A percentile compares a stretch with the other conserved stretches of the same genome.
phyloP scores from a whole-genome alignment of 2,797 vertebrate species.

The Moxostoma hubbsi region DNA sequence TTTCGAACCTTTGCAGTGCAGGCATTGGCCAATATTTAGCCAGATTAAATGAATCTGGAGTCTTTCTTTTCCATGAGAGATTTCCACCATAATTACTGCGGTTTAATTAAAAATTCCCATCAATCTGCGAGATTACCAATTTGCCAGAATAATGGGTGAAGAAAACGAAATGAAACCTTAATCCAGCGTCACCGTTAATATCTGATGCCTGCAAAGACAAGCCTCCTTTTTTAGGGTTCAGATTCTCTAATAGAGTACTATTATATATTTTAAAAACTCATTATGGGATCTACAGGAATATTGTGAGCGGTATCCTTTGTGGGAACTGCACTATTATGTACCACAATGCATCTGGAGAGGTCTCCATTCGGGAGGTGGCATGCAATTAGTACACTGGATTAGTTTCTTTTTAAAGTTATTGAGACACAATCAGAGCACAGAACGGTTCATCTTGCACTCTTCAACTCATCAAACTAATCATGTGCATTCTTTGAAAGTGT shows the following conservation, averaged over 20 bases:
- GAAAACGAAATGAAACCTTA: constrained; percentile 76
- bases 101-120: constrained; percentile 85
- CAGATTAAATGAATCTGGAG: constrained; percentile 78
- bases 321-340: constrained; percentile 24
- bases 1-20: constrained; percentile 40
- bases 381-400: constrained; percentile 82
- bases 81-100: constrained; percentile 76
- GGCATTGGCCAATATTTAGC: constrained; percentile 75
- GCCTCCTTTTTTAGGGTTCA: constrained; percentile 63
- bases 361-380: constrained; percentile 76
- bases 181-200: constrained; percentile 68
- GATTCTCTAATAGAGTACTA: constrained; percentile 75
- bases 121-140: constrained; percentile 74
- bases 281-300: constrained; percentile 67
- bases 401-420: constrained; percentile 81
- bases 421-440: constrained; percentile 75
- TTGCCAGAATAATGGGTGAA: constrained; percentile 74
- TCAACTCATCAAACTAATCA: constrained; percentile 64
- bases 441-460: constrained; percentile 60
- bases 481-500: constrained; percentile 69
- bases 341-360: constrained; percentile 54
- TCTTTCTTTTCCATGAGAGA: constrained; percentile 71
- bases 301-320: constrained; percentile 28
- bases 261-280: constrained; percentile 82
- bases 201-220: constrained; percentile 70